These are phyloP conservation scores for Drosophila neonasuta DNA, from an alignment of 2,888 invertebrate genomes.

Conservation along the genomic window DNA sequence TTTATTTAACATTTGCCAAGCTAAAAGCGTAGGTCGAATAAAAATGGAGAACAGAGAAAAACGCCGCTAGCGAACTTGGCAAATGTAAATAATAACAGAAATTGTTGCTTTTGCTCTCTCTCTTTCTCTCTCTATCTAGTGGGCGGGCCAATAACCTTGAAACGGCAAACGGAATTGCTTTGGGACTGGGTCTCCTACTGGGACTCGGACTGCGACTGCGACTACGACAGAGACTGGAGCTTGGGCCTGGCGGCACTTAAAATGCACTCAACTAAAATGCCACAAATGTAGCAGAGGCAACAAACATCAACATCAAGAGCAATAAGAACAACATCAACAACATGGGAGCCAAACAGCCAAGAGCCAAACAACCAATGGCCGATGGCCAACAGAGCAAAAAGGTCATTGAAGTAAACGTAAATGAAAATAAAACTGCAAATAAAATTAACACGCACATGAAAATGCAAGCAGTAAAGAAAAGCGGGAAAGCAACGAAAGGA, in stretches of 20 bases:
- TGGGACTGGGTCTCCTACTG: not conserved
- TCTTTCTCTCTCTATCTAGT: slow-evolving; percentile 7
- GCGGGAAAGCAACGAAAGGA: not conserved
- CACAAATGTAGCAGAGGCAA: slow-evolving; percentile 53
- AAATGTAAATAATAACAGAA: slow-evolving; percentile 56
- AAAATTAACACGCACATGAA: slow-evolving; percentile 62
- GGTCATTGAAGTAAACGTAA: slow-evolving; percentile 56
- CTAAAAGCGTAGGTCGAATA: slow-evolving; percentile 12
- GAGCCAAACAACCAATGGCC: slow-evolving; percentile 26
- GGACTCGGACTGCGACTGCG: not conserved
- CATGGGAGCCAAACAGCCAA: slow-evolving; percentile 32
- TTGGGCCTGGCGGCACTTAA: slow-evolving; percentile 52
- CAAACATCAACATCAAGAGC: slow-evolving; percentile 43
- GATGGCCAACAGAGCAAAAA: slow-evolving; percentile 50
- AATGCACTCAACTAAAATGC: slow-evolving; percentile 67
- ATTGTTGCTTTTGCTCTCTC: slow-evolving; percentile 15
- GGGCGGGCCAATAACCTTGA: slow-evolving; percentile 50
- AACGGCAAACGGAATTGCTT: slow-evolving; percentile 6
- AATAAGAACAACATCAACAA: slow-evolving; percentile 44
- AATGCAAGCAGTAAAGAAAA: slow-evolving; percentile 30
- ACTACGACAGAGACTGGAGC: slow-evolving; percentile 19
- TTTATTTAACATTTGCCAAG: slow-evolving; percentile 28
- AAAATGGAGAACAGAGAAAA: slow-evolving; percentile 24
- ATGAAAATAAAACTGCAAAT: slow-evolving; percentile 63
- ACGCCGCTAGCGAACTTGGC: slow-evolving; percentile 29